Conservation (phyloP, 2,113 vertebrate species). For the Boulengeromyrus knoepffleri region DNA sequence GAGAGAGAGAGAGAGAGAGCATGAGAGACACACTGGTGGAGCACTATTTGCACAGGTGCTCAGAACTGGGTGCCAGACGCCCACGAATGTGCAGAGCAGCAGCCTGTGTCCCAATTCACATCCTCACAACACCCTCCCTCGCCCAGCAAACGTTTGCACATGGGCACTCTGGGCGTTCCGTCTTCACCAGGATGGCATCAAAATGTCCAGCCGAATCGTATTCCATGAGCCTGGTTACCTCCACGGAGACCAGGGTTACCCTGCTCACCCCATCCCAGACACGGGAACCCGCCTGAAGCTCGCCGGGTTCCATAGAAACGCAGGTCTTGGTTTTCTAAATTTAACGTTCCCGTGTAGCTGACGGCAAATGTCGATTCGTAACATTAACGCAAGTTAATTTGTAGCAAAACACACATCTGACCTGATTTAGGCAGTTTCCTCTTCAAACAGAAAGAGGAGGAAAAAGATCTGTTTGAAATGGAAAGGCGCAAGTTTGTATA, state of each 20-base stretch:
- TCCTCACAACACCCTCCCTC: neutral
- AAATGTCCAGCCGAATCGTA: neutral
- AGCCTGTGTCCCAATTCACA: neutral
- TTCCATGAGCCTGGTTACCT: neutral
- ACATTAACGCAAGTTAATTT: neutral
- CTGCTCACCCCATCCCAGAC: neutral
- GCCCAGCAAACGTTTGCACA: neutral
- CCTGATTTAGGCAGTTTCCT: neutral
- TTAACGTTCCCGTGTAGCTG: neutral
- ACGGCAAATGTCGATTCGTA: neutral
- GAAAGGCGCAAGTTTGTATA: neutral
- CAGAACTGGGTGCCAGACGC: conserved; percentile 16
- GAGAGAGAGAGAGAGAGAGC: neutral
- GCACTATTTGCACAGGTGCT: conserved; percentile 20
- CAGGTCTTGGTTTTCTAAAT: neutral
- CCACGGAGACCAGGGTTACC: neutral
- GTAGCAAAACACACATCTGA: neutral
- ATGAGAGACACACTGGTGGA: neutral
- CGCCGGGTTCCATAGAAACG: too few relatives aligned
- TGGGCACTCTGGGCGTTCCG: neutral
- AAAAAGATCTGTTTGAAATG: neutral
- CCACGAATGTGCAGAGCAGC: conserved; percentile 23
- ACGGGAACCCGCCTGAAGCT: neutral
- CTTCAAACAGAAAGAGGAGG: neutral
- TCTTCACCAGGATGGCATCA: neutral